Conservation (phyloP, 2,113 vertebrate genomes). For the Nothoprocta perdicaria region DNA sequence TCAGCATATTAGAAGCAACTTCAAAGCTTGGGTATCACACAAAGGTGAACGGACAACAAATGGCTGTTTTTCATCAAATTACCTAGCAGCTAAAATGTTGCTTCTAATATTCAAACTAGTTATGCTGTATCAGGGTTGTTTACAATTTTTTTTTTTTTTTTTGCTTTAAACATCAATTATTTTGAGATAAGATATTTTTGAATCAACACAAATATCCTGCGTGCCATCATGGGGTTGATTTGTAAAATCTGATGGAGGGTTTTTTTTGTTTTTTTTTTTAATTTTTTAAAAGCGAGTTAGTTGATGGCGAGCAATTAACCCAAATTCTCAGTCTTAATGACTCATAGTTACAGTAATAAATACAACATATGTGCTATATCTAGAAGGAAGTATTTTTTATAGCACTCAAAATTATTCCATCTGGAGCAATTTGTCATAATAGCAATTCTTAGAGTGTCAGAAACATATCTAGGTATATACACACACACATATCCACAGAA, state of each 20-base stretch:
- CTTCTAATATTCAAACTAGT: neutral
- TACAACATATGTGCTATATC: neutral
- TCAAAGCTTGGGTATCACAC: neutral
- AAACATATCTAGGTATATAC: neutral
- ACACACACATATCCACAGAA: neutral
- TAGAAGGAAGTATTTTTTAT: neutral
- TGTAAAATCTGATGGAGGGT: neutral
- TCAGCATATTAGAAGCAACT: neutral
- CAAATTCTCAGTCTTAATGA: neutral
- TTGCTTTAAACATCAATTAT: neutral
- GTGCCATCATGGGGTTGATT: rapidly evolving
- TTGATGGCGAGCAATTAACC: neutral
- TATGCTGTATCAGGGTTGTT: neutral
- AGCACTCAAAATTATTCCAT: neutral
- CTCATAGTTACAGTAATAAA: neutral
- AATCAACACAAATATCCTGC: neutral
- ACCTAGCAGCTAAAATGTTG: neutral
- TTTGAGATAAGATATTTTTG: neutral
- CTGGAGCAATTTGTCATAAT: neutral
- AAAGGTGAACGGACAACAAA: neutral
- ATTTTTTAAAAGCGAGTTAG: no score
- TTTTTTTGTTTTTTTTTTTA: no score
- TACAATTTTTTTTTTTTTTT: neutral
- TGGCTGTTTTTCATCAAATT: neutral
- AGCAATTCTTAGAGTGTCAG: neutral